Conservation (phyloP, 1,140 invertebrate genomes). For the Adelges cooleyi region DNA sequence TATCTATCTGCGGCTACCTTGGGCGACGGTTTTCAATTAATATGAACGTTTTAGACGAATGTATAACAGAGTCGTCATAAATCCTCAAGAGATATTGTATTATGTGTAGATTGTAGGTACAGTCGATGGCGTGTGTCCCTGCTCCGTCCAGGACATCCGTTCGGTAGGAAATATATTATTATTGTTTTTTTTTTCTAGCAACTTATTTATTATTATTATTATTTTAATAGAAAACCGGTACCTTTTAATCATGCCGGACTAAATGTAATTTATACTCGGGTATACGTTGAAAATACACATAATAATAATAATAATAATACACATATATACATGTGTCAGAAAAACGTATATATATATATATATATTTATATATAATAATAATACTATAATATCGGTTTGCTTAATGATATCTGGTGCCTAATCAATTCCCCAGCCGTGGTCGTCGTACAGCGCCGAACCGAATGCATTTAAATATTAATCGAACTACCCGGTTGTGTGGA, state of each 20-base stretch:
- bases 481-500: not conserved
- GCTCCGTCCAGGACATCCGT: too few relatives aligned
- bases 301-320: not conserved
- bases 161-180: too few relatives aligned
- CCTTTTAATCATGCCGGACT: not conserved
- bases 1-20: not conserved
- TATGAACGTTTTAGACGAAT: not conserved
- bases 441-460: not conserved
- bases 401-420: constrained; percentile 16
- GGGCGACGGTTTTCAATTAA: constrained; percentile 22
- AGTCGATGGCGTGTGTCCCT: constrained; percentile 5
- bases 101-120: too few relatives aligned
- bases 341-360: not conserved
- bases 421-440: constrained; percentile 5
- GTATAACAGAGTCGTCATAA: constrained; percentile 17
- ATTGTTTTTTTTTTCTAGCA: not conserved
- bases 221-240: constrained; percentile 10
- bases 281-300: too few relatives aligned
- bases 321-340: not conserved
- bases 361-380: not conserved
- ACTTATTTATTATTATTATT: not conserved
- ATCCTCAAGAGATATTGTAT: too few relatives aligned
- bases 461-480: constrained; percentile 26
- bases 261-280: constrained; percentile 5
- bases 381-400: constrained; percentile 1